Percentiles rank a stretch among this genome's conserved stretches.
phyloP scores from a whole-genome alignment of 2,888 invertebrate genomes.

The Caenorhabditis sinica region DNA sequence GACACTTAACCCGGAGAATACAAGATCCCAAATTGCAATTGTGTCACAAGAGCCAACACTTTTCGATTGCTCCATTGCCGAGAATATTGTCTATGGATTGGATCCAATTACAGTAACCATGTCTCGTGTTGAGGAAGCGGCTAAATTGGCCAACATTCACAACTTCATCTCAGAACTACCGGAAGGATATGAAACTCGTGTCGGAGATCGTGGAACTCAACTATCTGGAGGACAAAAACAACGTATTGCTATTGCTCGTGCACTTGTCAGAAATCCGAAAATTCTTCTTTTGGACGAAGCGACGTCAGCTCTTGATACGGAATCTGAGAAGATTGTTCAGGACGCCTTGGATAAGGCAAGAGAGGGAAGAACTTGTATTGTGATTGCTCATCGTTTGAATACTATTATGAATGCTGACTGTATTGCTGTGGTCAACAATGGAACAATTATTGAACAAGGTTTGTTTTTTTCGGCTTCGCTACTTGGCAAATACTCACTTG shows the following conservation, averaged over 20 bases:
- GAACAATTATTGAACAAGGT: conserved; percentile 86
- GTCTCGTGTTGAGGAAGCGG: conserved; percentile 83
- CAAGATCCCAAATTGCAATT: conserved; percentile 91
- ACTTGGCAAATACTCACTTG: too few species aligned
- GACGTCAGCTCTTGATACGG: conserved; percentile 76
- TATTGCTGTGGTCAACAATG: conserved; percentile 76
- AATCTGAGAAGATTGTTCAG: conserved; percentile 87
- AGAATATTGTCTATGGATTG: conserved; percentile 81
- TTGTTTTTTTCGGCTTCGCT: too few species aligned
- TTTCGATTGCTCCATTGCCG: conserved; percentile 84
- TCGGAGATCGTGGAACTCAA: conserved; percentile 84
- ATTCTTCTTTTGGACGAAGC: conserved; percentile 84
- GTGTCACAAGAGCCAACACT: conserved; percentile 94
- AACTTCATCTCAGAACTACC: conserved; percentile 84
- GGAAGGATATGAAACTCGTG: conserved; percentile 83
- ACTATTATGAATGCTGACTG: conserved; percentile 84
- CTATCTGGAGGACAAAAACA: conserved; percentile 85
- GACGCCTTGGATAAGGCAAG: conserved; percentile 88
- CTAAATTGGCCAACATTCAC: conserved; percentile 85
- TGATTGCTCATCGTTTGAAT: conserved; percentile 85
- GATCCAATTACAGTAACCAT: conserved; percentile 79
- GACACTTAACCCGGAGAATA: conserved; percentile 85
- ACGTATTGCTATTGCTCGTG: conserved; percentile 85
- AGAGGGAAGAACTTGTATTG: conserved; percentile 84
- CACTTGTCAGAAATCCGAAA: conserved; percentile 84